Percentiles rank a stretch among this genome's conserved stretches.
Conservation (phyloP, 2,888 invertebrate species). For the Syritta pipiens region DNA sequence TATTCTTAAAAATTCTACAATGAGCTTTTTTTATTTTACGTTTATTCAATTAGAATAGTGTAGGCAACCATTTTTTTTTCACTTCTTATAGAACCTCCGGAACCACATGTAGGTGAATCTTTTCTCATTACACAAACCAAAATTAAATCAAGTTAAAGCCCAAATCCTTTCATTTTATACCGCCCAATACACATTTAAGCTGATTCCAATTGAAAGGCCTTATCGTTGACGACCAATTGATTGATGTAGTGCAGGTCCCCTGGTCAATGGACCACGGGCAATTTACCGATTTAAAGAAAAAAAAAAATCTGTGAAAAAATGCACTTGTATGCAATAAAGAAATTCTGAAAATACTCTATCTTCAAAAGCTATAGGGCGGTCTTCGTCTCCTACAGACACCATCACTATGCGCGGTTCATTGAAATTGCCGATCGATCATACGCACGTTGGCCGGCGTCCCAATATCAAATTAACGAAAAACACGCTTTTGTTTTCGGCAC, state of each 20-base stretch:
- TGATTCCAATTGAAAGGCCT: too few relatives aligned
- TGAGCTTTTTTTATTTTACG: not conserved
- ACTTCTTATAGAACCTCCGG: too few relatives aligned
- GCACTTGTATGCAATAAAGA: constrained; percentile 56
- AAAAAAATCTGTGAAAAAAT: constrained; percentile 48
- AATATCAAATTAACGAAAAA: constrained; percentile 65
- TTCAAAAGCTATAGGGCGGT: constrained; percentile 40
- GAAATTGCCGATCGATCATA: constrained; percentile 61
- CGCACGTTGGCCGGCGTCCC: constrained; percentile 43
- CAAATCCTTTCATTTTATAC: constrained; percentile 35
- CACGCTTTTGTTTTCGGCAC: constrained; percentile 63
- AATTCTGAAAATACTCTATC: constrained; percentile 50
- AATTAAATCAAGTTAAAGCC: constrained; percentile 23
- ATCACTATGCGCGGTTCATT: constrained; percentile 14
- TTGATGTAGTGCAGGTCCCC: constrained; percentile 32
- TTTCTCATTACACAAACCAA: not conserved
- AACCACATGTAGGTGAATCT: too few relatives aligned
- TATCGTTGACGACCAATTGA: constrained; percentile 31
- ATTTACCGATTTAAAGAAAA: constrained; percentile 41
- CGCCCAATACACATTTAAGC: too few relatives aligned
- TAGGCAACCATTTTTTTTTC: not conserved
- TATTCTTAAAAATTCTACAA: too few relatives aligned
- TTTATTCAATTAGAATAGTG: not conserved
- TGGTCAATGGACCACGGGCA: constrained; percentile 20
- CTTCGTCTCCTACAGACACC: constrained; percentile 31